These are phyloP conservation scores for Epinephelus moara DNA, from an alignment of 2,113 vertebrate species.

Conservation along the genomic window DNA sequence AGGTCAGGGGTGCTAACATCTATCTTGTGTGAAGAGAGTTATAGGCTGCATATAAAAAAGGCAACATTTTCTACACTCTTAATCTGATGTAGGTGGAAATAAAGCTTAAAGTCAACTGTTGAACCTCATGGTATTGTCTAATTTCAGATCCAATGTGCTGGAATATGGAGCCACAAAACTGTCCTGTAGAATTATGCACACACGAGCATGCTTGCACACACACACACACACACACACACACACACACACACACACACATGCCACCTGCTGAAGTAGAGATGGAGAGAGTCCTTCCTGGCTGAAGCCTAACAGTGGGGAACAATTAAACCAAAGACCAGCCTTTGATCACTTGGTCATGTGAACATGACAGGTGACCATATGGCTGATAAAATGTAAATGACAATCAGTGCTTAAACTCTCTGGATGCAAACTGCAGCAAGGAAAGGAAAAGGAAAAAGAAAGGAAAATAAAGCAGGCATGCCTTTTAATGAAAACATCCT, in stretches of 20 bases:
- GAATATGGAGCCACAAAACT: conserved; percentile 14
- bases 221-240: conserved; percentile 54
- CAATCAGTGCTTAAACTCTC: conserved; percentile 69
- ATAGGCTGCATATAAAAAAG: neutral
- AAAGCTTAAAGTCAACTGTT: conserved; percentile 12
- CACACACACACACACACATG: conserved; percentile 64
- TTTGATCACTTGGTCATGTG: conserved; percentile 93
- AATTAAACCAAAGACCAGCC: conserved; percentile 93
- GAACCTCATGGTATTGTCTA: neutral
- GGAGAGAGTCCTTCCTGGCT: conserved; percentile 86
- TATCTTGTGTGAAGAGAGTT: neutral
- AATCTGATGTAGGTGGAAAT: conserved; percentile 17
- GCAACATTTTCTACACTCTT: neutral
- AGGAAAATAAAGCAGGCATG: neutral
- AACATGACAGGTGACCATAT: conserved; percentile 96
- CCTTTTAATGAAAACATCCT: conserved; percentile 28
- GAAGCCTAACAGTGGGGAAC: conserved; percentile 94
- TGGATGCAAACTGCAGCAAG: neutral
- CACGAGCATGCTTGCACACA: conserved; percentile 57
- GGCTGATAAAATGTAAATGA: conserved; percentile 87
- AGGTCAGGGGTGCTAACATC: neutral
- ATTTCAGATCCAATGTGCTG: neutral
- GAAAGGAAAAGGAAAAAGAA: neutral
- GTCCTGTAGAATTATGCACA: conserved; percentile 41
- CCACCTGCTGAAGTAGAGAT: conserved; percentile 95